Evolutionary conservation across 2,113 vertebrate species (phyloP).

Genomic region (Scomber japonicus): DNA sequence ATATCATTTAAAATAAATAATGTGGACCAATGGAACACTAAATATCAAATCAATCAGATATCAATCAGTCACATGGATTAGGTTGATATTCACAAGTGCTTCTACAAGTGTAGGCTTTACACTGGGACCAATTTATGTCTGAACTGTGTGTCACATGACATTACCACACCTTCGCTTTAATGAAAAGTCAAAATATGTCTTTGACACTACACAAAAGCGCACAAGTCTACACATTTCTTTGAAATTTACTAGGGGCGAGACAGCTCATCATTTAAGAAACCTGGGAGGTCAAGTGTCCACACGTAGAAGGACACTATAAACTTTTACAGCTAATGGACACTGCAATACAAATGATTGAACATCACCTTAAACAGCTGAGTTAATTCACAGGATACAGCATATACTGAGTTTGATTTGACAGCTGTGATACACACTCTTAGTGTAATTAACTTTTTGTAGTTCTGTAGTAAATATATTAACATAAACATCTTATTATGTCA

Average conservation of each 20-base stretch:
- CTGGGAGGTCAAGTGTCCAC: neutral
- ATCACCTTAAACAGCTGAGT: neutral
- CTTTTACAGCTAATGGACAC: neutral
- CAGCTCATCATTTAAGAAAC: conserved; percentile 1
- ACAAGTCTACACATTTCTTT: neutral
- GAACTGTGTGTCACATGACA: neutral
- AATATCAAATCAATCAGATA: too few species aligned
- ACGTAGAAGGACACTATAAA: neutral
- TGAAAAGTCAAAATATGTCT: neutral
- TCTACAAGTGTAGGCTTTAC: too few species aligned
- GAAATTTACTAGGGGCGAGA: neutral
- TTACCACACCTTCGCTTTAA: neutral
- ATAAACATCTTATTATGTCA: neutral
- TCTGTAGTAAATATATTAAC: neutral
- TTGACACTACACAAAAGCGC: neutral
- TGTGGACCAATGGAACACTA: neutral
- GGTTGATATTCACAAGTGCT: too few species aligned
- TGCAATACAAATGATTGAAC: neutral
- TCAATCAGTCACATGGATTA: too few species aligned
- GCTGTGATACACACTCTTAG: neutral
- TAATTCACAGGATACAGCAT: neutral
- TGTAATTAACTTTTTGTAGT: too few species aligned
- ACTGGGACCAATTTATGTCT: neutral
- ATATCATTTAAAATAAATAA: neutral
- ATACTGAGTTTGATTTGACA: neutral